Evolutionary conservation across 1,140 invertebrate species (phyloP), one percentile per base, ranked within the genome.

Genomic region (Calephelis virginiensis): DNA sequence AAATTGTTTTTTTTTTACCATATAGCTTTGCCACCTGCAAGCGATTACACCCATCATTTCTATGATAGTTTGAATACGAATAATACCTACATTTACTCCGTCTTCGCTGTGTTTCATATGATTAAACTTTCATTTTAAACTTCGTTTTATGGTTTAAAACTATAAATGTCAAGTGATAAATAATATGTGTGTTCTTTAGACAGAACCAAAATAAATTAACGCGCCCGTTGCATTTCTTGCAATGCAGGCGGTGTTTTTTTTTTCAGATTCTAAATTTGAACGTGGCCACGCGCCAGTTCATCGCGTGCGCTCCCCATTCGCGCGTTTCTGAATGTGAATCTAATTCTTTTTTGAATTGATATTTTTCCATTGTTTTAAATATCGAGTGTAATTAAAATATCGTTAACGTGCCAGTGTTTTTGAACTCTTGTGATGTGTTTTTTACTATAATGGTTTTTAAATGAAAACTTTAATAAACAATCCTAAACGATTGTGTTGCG

Each of bases 251-350:
- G 60, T 67, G 74, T 76, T 83, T 89, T 85, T 86, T 83, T 85
- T 77, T 80, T 78, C 71, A 63, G 77, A 75, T 77, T 89, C 87
- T 90, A 90, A 87, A 73, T 90, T 85, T 79, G 85, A 78, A 83
- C 77, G 80, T 80, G 79, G 81, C 73, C 78, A 80, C 80, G 78
- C 80, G 83, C 83, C 87, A 90, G 87, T 90, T 73, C 75, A 61
- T 73, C 80, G 76, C 80, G 80, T 70, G 76, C 82, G 81, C 79
- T 71, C 71, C 70, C 67, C 71, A 69, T 70, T 56, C 73, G 79
- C 80, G 77, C 86, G 74, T 79, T 79, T 71, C 73, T 72, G 65
- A 76, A 68, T 63, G 61, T 47, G 47, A 62, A 63, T 64, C 65
- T 40, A 63, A 63, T 70, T 65, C 53, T 70, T 70, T 70, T 67